Percentiles rank a stretch among this genome's conserved stretches.
Conservation (phyloP, 2,888 invertebrate species). For the Empis livida region DNA sequence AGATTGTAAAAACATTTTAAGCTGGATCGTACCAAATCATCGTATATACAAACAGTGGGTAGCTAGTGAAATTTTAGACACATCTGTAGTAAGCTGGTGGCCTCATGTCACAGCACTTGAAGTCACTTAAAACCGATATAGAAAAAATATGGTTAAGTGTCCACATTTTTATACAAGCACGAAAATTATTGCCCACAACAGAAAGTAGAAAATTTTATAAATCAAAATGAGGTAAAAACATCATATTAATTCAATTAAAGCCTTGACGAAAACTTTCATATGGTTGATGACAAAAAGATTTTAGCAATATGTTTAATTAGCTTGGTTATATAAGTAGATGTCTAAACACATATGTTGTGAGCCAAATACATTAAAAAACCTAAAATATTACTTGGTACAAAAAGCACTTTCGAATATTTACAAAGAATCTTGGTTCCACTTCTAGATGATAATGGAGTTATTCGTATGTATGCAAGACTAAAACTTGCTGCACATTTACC, state of each 20-base stretch:
- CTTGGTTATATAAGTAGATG: not conserved
- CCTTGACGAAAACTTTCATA: too few species aligned
- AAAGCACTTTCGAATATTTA: not conserved
- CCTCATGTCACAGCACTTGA: not conserved
- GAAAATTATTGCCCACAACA: not conserved
- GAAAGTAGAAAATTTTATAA: not conserved
- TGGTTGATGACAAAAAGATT: not conserved
- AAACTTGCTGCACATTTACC: not conserved
- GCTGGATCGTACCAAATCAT: not conserved
- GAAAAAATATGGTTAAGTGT: not conserved
- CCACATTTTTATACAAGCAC: not conserved
- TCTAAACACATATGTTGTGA: not conserved
- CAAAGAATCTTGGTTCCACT: not conserved
- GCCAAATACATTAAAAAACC: not conserved
- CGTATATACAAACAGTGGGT: not conserved
- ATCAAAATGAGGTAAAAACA: not conserved
- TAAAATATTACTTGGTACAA: not conserved
- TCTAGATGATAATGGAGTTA: not conserved
- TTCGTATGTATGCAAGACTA: not conserved
- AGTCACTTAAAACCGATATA: not conserved
- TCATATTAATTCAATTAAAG: not conserved
- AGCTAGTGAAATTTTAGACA: not conserved
- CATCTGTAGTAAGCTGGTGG: not conserved
- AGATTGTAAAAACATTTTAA: not conserved
- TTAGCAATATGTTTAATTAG: not conserved